Evolutionary conservation across 37 sponge, comb jelly and placozoan genomes (phyloP), one percentile per base, ranked within the genome.

Genomic region (Mnemiopsis leidyi): DNA sequence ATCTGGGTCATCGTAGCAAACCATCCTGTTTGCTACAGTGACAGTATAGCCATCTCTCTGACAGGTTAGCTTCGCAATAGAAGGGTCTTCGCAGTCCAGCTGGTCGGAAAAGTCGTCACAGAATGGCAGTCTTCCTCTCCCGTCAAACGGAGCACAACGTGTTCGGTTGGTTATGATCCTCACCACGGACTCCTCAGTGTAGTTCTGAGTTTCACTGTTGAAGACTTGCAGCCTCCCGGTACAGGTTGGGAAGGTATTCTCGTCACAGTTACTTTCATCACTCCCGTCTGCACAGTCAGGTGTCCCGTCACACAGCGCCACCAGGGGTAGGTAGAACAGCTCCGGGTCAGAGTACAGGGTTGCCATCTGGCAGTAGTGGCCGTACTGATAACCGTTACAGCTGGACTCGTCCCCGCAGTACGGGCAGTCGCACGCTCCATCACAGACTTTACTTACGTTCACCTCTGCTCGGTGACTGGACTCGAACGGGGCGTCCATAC

Each of bases 1-100:
- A 71, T 18, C 75, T 7, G 25, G 3, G 3, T 7, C 20, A 5
- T 28, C n/a, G 75, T 71, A 25, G n/a, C 75, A 71, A 7, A 71
- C n/a, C 75, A 71, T 71, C n/a, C 75, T 71, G 20, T 71, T 25
- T 7, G 75, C 75, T 23, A 71, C 75, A 71, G 75, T 23, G n/a
- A 71, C 75, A 71, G n/a, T 13, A 5, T 28, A 5, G 75, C 75
- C 75, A 5, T 18, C 75, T 28, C 75, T 71, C 30, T 7, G 5
- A 18, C 75, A 71, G 20, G 25, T n/a, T 71, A 71, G 75, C 7
- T 71, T 71, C 3, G 75, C 75, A 23, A n/a, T 71, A 28, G 30
- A 23, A 25, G 75, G 5, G n/a, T 71, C 75, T 23, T 7, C 20
- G 30, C 75, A 71, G 75, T 71, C 20, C 30, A 71, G 75, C 20